Base-by-base conservation (phyloP, 2,797 vertebrate genomes). In the Pseudopleuronectes americanus region DNA sequence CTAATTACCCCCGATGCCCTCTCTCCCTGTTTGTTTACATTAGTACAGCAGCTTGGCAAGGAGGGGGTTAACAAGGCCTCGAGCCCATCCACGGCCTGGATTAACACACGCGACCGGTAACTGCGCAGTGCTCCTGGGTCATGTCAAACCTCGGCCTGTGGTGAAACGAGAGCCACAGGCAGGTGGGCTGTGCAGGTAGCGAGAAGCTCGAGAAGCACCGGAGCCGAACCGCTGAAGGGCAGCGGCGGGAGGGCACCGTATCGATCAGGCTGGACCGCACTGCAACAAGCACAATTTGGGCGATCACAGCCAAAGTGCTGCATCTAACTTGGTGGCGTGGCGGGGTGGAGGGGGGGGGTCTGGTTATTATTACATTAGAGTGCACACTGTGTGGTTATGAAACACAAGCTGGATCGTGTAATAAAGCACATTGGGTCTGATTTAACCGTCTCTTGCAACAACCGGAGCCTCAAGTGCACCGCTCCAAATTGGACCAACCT, bases 1-100 rank as follows among this genome's bases (percentile, higher is more conserved):
- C 92, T 90, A 85, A 92, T 91, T 92, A 89, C 88, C 88, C 90
- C 88, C 72, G 86, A 87, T 91, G 88, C 90, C 90, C 92, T 90
- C 90, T 80, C 83, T 84, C 83, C 72, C 81, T 84, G 92, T 94
- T 95, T 95, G 95, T 95, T 95, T 95, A 95, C 93, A 94, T 95
- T 92, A 88, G 77, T 80, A 68, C 84, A 89, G 82, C 82, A 68
- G 81, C 77, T 70, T 36, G 88, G 93, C 13, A 49, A 17, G 17
- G 81, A 86, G 89, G 26, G 90, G 83, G 93, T 95, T 95, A 95
- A 93, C 84, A 79, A 90, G 94, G 95, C 94, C 95, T 92, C 56
- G 6, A 67, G 54, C 52, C 71, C 84, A 92, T 89, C 94, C 94
- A 59, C 93, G 93, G 87, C 70, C 86, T 94, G 79, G 90, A 87